Base-by-base conservation (phyloP, 2,113 vertebrate species). In the Corythornis cristatus region DNA sequence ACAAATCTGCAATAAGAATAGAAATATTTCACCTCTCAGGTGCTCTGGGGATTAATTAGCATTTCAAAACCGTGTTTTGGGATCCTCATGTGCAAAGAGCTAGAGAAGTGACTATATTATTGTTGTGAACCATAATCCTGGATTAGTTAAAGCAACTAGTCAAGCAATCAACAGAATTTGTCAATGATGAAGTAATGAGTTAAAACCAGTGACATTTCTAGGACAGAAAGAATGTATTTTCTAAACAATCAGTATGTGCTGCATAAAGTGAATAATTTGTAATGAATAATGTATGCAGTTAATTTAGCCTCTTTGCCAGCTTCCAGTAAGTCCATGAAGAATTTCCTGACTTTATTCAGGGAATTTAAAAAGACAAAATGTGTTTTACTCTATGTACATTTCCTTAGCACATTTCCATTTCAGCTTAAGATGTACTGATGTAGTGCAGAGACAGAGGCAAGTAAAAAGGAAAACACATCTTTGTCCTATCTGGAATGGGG, bases 121-220 rank as follows among this genome's bases (percentile, higher is more conserved):
- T 91, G 72, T 89, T 81, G 76, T 10, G 3, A 85, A 78, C 64
- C 5, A 6, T 89, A 96, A 93, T 91, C 79, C 89, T 83, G 85
- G 91, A 92, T 95, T 93, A 93, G 89, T 89, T 81, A 86, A 88
- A 86, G 82, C 61, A 88, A 95, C 94, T 88, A 91, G 95, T 93
- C 82, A 88, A 95, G 87, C 48, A 88, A 86, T 95, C 94, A 93
- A 86, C 95, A 95, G 84, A 93, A 93, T 93, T 91, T 83, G 75
- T 93, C 93, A 83, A 89, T 68, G 93, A 86, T 70, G 79, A 86
- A 75, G 82, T 93, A 95, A 86, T 45, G 70, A 95, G 68, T 93
- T 95, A 96, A 85, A 93, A 82, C 65, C 95, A 95, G 94, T 95
- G 95, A 96, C 96, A 95, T 94, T 95, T 96, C 94, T 96, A 95